Evolutionary conservation across 2,797 vertebrate species (phyloP), one percentile per base, ranked within the genome.

Genomic region (Furcifer pardalis): DNA sequence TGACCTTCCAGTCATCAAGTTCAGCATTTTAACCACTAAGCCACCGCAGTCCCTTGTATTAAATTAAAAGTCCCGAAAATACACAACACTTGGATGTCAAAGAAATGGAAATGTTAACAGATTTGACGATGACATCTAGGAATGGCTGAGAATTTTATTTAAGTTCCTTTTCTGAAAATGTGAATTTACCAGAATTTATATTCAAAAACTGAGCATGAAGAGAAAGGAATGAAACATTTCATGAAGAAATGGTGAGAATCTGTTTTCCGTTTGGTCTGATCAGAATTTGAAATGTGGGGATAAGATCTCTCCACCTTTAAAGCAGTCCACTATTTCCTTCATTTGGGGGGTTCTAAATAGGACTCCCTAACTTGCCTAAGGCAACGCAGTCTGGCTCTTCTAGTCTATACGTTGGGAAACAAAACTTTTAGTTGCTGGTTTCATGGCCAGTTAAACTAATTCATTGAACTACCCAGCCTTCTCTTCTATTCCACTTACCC

Each of bases 401-500:
- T n/a, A n/a, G n/a, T 17, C 5, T 23, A 30, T 19, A 68, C 23
- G 17, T 40, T 25, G n/a, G n/a, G 21, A 19, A 42, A 9, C 2
- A 40, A 2, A 40, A 69, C 3, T 3, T 25, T 9, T 37, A 40
- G 2, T 19, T 69, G 19, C 8, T 25, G n/a, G n/a, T 8, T 21
- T 52, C 66, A 66, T 30, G n/a, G n/a, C 1, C n/a, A 49, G 13
- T 30, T n/a, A 17, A n/a, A n/a, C n/a, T n/a, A n/a, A n/a, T n/a
- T n/a, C n/a, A n/a, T n/a, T n/a, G n/a, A n/a, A n/a, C n/a, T n/a
- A n/a, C n/a, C n/a, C n/a, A 37, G 66, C 21, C 17, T 27, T 4
- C 4, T 1, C 30, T 19, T 42, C 59, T 35, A 35, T 44, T 40
- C 12, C 30, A 71, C 96, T 97, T 91, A 97, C 97, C 97, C 97